Conservation (phyloP, 1,140 invertebrate species). For the Trachymyrmex cornetzi region DNA sequence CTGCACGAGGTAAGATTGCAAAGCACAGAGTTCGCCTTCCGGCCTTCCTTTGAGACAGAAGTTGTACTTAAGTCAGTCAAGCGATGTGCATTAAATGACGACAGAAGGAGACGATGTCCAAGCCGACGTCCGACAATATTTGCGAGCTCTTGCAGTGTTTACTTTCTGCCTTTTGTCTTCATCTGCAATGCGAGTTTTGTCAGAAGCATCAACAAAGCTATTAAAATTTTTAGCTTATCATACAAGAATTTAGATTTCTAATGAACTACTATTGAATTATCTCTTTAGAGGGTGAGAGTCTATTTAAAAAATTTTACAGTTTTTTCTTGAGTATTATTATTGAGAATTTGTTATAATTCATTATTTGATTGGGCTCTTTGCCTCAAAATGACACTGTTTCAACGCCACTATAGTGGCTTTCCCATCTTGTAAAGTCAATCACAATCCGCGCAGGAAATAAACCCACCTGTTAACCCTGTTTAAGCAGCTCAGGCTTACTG, state of each 20-base stretch:
- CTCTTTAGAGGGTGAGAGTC: background rate
- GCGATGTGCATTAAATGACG: conserved; percentile 77
- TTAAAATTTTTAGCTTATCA: background rate
- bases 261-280: background rate
- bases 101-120: conserved; percentile 74
- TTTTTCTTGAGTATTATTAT: too few relatives aligned
- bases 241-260: background rate
- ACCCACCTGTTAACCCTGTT: conserved; percentile 88
- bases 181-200: conserved; percentile 63
- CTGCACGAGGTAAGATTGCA: conserved; percentile 67
- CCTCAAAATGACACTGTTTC: too few relatives aligned
- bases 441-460: background rate
- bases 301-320: too few relatives aligned
- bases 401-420: too few relatives aligned
- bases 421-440: background rate
- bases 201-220: background rate
- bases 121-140: conserved; percentile 70
- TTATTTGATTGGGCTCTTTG: too few relatives aligned
- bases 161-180: conserved; percentile 64
- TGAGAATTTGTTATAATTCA: too few relatives aligned
- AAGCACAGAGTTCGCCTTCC: conserved; percentile 72
- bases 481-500: conserved; percentile 89
- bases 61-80: conserved; percentile 80
- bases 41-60: conserved; percentile 62
- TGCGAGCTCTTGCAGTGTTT: conserved; percentile 55